These are phyloP conservation scores for Automeris io DNA, from an alignment of 2,888 invertebrate species.

Conservation along the genomic window DNA sequence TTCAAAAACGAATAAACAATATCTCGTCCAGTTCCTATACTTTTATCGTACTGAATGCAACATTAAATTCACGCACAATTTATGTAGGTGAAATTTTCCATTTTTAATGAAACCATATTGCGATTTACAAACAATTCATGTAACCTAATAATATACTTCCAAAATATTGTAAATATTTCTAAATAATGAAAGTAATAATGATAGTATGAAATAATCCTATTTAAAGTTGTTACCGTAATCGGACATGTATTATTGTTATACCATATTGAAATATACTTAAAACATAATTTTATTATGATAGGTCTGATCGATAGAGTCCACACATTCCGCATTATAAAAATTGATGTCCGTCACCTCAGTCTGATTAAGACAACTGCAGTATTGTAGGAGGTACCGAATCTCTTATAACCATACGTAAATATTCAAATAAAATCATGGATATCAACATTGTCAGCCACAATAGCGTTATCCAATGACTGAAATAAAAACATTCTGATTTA, in stretches of 20 bases:
- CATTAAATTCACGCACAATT: slow-evolving; percentile 44
- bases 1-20: slow-evolving; percentile 19
- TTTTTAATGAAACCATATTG: slow-evolving; percentile 15
- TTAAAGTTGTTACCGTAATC: slow-evolving; percentile 29
- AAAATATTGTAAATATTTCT: slow-evolving; percentile 37
- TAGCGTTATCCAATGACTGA: too few species aligned
- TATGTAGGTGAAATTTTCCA: slow-evolving; percentile 17
- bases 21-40: slow-evolving; percentile 37
- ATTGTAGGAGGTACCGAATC: slow-evolving; percentile 1
- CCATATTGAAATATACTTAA: slow-evolving; percentile 21
- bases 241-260: slow-evolving; percentile 23
- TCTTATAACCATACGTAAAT: too few species aligned
- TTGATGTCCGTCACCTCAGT: slow-evolving; percentile 4
- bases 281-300: slow-evolving; percentile 14
- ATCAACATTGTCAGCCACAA: too few species aligned
- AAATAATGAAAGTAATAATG: slow-evolving; percentile 21
- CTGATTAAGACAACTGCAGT: background rate
- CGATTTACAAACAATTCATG: slow-evolving; percentile 19
- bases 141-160: slow-evolving; percentile 30
- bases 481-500: too few species aligned
- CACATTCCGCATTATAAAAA: slow-evolving; percentile 21
- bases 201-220: slow-evolving; percentile 24
- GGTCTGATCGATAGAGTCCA: slow-evolving; percentile 11
- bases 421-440: too few species aligned
- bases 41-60: slow-evolving; percentile 17